These are phyloP conservation scores for Holacanthella duospinosa DNA, from an alignment of 2,888 invertebrate genomes.

Conservation along the genomic window DNA sequence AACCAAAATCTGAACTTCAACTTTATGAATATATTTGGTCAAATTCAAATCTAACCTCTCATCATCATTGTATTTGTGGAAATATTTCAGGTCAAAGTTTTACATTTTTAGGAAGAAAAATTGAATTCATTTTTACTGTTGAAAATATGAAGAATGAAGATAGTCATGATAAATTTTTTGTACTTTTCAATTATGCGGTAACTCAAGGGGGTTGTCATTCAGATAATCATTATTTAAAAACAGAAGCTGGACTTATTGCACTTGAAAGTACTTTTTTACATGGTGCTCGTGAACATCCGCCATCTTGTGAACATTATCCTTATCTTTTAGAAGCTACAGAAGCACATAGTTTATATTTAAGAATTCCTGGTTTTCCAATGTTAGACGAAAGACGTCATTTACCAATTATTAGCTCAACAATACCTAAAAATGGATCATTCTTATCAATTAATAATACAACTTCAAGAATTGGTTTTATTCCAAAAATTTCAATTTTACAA, in stretches of 20 bases:
- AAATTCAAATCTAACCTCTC: conserved; percentile 25
- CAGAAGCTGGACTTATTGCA: conserved; percentile 33
- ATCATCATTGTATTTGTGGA: conserved; percentile 34
- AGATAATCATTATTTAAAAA: conserved; percentile 35
- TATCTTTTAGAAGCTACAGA: conserved; percentile 69
- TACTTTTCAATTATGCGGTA: conserved; percentile 29
- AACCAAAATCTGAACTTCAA: conserved; percentile 13
- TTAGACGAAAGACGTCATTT: conserved; percentile 15
- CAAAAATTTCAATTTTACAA: conserved; percentile 7
- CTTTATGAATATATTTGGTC: conserved; percentile 35
- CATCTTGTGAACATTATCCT: conserved; percentile 56
- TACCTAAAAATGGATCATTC: background rate
- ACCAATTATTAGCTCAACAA: background rate
- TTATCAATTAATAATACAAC: background rate
- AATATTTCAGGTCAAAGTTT: conserved; percentile 26
- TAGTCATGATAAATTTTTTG: conserved; percentile 34
- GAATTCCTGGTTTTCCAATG: conserved; percentile 43
- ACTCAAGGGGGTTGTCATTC: conserved; percentile 27
- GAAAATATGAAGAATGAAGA: conserved; percentile 32
- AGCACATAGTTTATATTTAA: conserved; percentile 66
- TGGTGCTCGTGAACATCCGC: conserved; percentile 26
- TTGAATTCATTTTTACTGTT: conserved; percentile 25
- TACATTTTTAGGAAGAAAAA: conserved; percentile 31
- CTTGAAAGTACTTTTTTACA: conserved; percentile 32
- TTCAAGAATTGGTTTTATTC: background rate